Percentiles rank a stretch among this genome's conserved stretches.
These are phyloP conservation scores for Alloscopus bannaensis DNA, from an alignment of 2,888 invertebrate genomes.

Conservation along the genomic window DNA sequence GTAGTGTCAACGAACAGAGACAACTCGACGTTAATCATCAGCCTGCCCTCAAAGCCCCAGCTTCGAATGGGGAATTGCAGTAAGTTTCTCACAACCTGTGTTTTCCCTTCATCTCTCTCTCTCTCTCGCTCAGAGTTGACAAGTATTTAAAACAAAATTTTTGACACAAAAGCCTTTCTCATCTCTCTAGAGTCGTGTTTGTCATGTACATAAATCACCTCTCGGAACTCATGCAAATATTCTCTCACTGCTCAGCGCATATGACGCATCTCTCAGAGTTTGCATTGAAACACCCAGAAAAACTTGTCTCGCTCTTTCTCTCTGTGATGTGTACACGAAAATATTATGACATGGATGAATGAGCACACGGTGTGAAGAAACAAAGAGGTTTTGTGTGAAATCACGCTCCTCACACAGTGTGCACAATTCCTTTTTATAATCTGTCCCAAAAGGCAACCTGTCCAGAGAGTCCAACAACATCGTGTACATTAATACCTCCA, in stretches of 20 bases:
- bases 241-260: constrained; percentile 5
- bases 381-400: constrained; percentile 21
- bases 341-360: constrained; percentile 24
- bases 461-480: constrained; percentile 4
- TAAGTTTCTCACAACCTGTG: constrained; percentile 32
- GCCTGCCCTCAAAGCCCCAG: constrained; percentile 29
- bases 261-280: neutral
- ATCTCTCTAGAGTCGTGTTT: constrained; percentile 13
- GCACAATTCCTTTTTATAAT: constrained; percentile 22
- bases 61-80: constrained; percentile 61
- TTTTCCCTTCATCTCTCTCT: neutral
- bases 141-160: constrained; percentile 29
- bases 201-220: constrained; percentile 46
- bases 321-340: too few species aligned
- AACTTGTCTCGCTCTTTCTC: too few species aligned
- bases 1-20: constrained; percentile 37
- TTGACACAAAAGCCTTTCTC: constrained; percentile 26
- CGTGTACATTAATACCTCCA: neutral
- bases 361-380: constrained; percentile 11
- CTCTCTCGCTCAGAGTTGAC: constrained; percentile 25
- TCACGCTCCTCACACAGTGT: constrained; percentile 32
- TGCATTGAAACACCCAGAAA: too few species aligned
- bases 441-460: constrained; percentile 41
- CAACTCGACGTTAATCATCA: constrained; percentile 30
- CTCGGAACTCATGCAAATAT: constrained; percentile 18